Base-by-base conservation (phyloP, 2,113 vertebrate species). In the Guaruba guarouba region DNA sequence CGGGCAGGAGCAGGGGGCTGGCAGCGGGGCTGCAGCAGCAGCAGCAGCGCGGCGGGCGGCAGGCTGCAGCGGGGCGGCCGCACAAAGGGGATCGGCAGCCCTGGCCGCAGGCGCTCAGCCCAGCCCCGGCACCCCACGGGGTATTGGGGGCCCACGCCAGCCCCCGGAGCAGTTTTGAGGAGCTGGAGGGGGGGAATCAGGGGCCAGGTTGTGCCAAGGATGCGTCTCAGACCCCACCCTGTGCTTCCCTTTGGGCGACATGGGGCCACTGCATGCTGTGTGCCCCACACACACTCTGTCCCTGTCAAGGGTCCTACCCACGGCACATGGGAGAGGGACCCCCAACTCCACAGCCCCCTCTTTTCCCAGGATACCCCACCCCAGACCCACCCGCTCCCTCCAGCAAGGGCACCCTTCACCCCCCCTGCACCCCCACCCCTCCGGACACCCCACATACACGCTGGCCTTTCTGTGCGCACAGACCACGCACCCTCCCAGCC, bases 171-270 rank as follows among this genome's bases (percentile, higher is more conserved):
- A 63, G 62, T 46, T 52, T 9, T 5, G 6, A 13, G 17, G 17
- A 48, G 44, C n/a, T 22, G 31, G 11, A 62, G 52, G 35, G 25
- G 24, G 43, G 37, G 14, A 17, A 10, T 61, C 63, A 51, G n/a
- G 10, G 4, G 3, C 11, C 70, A 27, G 52, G 25, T 17, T 84
- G 39, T 70, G 46, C 27, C 81, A 79, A 84, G 55, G 48, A 12
- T 4, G 0, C 9, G 29, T 61, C 35, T 28, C 43, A 49, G 75
- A n/a, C 41, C 37, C 24, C 23, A 51, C 68, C 77, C 77, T 31
- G 27, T 0, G 0, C 62, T 71, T 52, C 25, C 33, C 14, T 37
- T 13, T 5, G n/a, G 19, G 8, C 33, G 16, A 25, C 20, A 31
- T 1, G 41, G 39, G 63, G 63, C 25, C 39, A 29, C 19, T 13